Conservation (phyloP, 1,140 invertebrate genomes). For the Patella vulgata region DNA sequence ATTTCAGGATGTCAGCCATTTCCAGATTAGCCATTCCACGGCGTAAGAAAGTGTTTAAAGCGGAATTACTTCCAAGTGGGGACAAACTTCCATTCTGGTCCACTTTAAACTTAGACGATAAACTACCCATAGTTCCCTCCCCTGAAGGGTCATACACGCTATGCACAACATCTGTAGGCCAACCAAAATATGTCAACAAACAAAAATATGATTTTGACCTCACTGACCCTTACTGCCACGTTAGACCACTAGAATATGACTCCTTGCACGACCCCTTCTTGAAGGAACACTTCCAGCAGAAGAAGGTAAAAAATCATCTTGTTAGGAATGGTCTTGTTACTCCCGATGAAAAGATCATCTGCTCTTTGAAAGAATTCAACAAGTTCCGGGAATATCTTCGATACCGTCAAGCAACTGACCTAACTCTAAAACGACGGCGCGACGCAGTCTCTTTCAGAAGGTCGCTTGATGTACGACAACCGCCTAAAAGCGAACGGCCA, state of each 20-base stretch:
- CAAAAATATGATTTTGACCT: slow-evolving; percentile 29
- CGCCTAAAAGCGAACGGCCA: background rate
- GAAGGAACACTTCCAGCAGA: slow-evolving; percentile 33
- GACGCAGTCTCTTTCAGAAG: slow-evolving; percentile 3
- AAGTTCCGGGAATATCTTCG: slow-evolving; percentile 35
- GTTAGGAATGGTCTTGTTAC: slow-evolving; percentile 42
- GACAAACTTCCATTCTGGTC: slow-evolving; percentile 43
- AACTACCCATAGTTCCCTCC: slow-evolving; percentile 41
- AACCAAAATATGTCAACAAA: slow-evolving; percentile 25
- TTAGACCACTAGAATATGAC: slow-evolving; percentile 39
- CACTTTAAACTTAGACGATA: slow-evolving; percentile 37
- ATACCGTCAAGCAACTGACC: slow-evolving; percentile 27
- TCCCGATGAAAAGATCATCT: slow-evolving; percentile 35
- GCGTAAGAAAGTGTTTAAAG: slow-evolving; percentile 31
- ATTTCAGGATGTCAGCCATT: slow-evolving; percentile 63
- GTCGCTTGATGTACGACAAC: slow-evolving; percentile 2
- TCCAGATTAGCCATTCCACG: slow-evolving; percentile 25
- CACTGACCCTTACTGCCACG: slow-evolving; percentile 32
- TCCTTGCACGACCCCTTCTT: slow-evolving; percentile 47
- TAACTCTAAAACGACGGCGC: slow-evolving; percentile 14
- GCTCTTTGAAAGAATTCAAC: slow-evolving; percentile 50
- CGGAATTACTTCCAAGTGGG: slow-evolving; percentile 30
- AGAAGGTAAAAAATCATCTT: slow-evolving; percentile 31
- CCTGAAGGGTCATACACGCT: slow-evolving; percentile 37
- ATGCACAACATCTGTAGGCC: slow-evolving; percentile 41